Conservation (phyloP, 2,113 vertebrate genomes). For the Amphiprion percula region DNA sequence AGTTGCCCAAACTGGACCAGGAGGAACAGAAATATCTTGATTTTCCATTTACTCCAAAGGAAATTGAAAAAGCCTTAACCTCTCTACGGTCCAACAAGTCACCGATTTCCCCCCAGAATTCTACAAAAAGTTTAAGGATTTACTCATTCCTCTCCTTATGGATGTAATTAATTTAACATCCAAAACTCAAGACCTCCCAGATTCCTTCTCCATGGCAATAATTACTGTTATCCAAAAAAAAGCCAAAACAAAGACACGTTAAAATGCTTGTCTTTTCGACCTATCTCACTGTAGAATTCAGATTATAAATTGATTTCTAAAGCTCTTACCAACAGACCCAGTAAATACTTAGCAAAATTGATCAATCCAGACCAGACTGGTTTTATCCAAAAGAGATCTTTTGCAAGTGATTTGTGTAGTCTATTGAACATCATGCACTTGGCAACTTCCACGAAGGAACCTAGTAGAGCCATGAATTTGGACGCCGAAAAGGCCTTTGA, state of each 20-base stretch:
- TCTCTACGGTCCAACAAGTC: conserved; percentile 13
- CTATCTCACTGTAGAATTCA: background rate
- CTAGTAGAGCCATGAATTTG: too few species aligned
- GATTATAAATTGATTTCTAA: background rate
- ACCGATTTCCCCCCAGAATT: conserved; percentile 20
- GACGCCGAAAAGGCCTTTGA: too few species aligned
- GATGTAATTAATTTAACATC: background rate
- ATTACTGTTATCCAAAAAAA: conserved; percentile 6
- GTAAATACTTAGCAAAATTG: too few species aligned
- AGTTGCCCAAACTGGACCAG: conserved; percentile 1
- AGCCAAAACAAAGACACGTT: background rate
- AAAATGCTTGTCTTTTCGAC: background rate
- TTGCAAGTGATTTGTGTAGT: too few species aligned
- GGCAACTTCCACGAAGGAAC: too few species aligned
- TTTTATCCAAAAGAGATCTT: too few species aligned
- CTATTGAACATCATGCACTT: too few species aligned
- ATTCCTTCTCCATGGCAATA: conserved; percentile 13
- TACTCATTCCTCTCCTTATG: background rate
- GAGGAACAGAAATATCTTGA: conserved; percentile 7
- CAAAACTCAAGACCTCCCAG: background rate
- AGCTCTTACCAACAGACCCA: background rate
- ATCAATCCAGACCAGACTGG: too few species aligned
- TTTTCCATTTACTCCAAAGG: background rate
- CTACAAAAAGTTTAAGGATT: conserved; percentile 20
- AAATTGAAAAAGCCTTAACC: background rate